A percentile compares a stretch with the other conserved stretches of the same genome.
These are phyloP conservation scores for Premnoplex brunnescens DNA, from an alignment of 2,797 vertebrate species.

Conservation along the genomic window DNA sequence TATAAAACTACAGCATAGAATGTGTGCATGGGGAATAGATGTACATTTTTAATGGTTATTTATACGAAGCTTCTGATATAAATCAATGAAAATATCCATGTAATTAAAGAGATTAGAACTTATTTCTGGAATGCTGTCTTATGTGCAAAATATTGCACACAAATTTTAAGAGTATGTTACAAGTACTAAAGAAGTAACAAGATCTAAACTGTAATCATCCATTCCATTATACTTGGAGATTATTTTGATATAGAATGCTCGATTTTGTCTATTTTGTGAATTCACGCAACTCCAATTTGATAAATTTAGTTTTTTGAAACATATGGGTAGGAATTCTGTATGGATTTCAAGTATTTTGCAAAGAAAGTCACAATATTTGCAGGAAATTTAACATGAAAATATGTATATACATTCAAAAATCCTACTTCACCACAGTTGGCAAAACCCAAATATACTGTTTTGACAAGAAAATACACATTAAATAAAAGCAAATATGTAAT, in stretches of 20 bases:
- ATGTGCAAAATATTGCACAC: neutral
- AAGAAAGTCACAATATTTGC: neutral
- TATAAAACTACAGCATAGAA: constrained; percentile 5
- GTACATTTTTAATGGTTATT: neutral
- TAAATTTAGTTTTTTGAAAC: neutral
- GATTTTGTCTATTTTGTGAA: neutral
- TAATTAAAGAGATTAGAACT: neutral
- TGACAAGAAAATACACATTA: neutral
- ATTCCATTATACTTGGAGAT: neutral
- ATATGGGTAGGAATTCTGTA: neutral
- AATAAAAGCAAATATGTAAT: neutral
- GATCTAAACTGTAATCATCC: neutral
- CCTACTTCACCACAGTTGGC: neutral
- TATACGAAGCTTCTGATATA: neutral
- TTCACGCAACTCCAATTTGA: neutral
- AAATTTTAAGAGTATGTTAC: neutral
- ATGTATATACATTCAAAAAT: neutral
- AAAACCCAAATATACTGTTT: neutral
- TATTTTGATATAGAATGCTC: neutral
- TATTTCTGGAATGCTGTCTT: neutral
- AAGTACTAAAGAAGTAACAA: neutral
- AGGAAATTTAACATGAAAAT: neutral
- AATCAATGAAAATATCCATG: neutral
- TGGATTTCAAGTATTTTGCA: neutral
- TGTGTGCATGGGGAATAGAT: neutral